Base-by-base conservation (phyloP, 1,140 invertebrate genomes). In the Aethina tumida region DNA sequence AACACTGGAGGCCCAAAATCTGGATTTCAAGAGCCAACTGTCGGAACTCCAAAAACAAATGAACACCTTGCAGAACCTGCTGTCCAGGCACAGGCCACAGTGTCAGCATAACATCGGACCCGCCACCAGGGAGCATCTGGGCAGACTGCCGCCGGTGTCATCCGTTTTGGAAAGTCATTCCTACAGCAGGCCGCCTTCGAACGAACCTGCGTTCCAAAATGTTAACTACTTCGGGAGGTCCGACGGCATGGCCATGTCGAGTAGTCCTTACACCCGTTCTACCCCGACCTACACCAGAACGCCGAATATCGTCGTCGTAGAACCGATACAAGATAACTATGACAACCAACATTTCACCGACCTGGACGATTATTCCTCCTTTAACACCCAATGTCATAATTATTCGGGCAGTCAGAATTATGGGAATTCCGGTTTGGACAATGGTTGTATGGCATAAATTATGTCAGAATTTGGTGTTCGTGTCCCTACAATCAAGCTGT, bases 1-100 rank as follows among this genome's bases (percentile, higher is more conserved):
- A 62, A 74, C 77, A 2, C 62, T 91, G 9, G 86, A 91, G 59
- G 78, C 74, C n/a, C 85, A 89, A 59, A 93, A 93, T 57, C 73
- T 84, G 15, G 81, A 86, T 46, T 63, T 91, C 17, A 90, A 89
- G 59, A 73, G 71, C 13, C 84, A 90, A 58, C 80, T 64, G 16
- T 75, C 84, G 58, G 75, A 82, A 45, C 55, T 88, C 48, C 79
- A 84, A 62, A 74, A 71, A 4, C 78, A 87, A 50, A 74, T 74
- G 58, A 69, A 75, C 41, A 71, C 75, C 47, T 67, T 88, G 20
- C 70, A 81, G 39, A 80, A 84, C 42, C 80, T 86, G 70, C 61
- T 88, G 33, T 71, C 73, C n/a, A 50, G 75, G 3, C 84, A 86
- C 60, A 41, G 69, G 4, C 73, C 80, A 0, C 74, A 71, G 2